Percentiles rank a stretch among this genome's conserved stretches.
phyloP scores from a whole-genome alignment of 1,140 invertebrate species.

The Drosophila ogumai region DNA sequence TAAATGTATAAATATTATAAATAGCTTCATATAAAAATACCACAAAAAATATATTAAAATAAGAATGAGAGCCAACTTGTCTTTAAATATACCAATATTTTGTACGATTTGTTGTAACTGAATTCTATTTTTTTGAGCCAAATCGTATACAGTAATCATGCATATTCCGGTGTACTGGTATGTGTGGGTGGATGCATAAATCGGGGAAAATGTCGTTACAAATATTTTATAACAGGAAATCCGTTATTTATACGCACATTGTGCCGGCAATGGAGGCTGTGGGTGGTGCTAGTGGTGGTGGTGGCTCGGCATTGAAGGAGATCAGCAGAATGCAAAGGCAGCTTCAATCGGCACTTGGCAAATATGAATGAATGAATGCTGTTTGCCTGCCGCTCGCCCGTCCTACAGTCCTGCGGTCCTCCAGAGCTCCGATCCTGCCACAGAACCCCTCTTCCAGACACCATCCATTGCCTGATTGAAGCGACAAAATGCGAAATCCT shows the following conservation, averaged over 20 bases:
- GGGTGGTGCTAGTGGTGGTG: not conserved
- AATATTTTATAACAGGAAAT: conserved; percentile 83
- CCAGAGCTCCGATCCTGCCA: not conserved
- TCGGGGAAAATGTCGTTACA: conserved; percentile 79
- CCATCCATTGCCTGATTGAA: conserved; percentile 54
- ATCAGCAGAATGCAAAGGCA: conserved; percentile 51
- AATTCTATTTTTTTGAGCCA: conserved; percentile 6
- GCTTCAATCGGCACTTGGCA: conserved; percentile 68
- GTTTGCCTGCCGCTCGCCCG: conserved; percentile 64
- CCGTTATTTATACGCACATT: conserved; percentile 82
- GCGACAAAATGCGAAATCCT: conserved; percentile 77
- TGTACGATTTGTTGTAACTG: not conserved
- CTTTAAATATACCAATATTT: not conserved
- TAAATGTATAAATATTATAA: no score
- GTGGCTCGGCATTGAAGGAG: conserved; percentile 23
- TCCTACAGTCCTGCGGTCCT: conserved; percentile 26
- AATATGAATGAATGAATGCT: conserved; percentile 79
- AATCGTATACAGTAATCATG: conserved; percentile 16
- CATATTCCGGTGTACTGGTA: conserved; percentile 15
- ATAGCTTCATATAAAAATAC: no score
- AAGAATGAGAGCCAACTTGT: no score
- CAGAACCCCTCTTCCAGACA: not conserved
- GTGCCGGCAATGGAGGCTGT: conserved; percentile 35
- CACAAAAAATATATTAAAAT: no score
- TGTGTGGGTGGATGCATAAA: conserved; percentile 51